These are phyloP conservation scores for Peromyscus californicus DNA, from an alignment of 2,113 vertebrate genomes.

Conservation along the genomic window DNA sequence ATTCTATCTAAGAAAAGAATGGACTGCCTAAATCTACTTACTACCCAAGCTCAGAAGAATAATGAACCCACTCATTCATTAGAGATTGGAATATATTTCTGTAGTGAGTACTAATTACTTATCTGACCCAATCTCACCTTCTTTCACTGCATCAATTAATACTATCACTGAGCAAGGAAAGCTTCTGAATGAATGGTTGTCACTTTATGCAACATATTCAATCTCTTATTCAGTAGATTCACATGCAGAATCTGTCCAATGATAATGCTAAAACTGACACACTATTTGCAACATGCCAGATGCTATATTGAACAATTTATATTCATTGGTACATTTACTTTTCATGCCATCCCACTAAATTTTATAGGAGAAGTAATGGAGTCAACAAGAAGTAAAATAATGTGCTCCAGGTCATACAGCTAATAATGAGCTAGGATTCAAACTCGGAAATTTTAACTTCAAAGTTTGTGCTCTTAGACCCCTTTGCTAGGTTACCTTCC, in stretches of 20 bases:
- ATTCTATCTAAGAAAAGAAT: slow-evolving; percentile 48
- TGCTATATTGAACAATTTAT: neutral
- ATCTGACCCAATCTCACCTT: slow-evolving; percentile 2
- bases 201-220: neutral
- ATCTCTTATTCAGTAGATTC: neutral
- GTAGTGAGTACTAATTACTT: slow-evolving; percentile 43
- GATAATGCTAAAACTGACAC: slow-evolving; percentile 25
- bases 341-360: slow-evolving; percentile 27
- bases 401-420: neutral
- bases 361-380: slow-evolving; percentile 40
- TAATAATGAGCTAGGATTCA: slow-evolving; percentile 25
- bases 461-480: slow-evolving; percentile 35
- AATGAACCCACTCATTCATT: slow-evolving; percentile 33
- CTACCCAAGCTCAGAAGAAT: slow-evolving; percentile 23
- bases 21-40: neutral
- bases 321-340: slow-evolving; percentile 35
- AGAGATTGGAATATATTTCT: slow-evolving; percentile 40
- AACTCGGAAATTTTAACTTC: neutral
- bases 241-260: neutral
- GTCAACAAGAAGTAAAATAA: slow-evolving; percentile 30
- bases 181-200: slow-evolving; percentile 34
- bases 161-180: neutral
- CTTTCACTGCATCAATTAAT: slow-evolving; percentile 29
- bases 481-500: neutral
- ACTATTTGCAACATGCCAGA: neutral